phyloP scores from a whole-genome alignment of 2,888 invertebrate genomes.

The Achlya flavicornis region DNA sequence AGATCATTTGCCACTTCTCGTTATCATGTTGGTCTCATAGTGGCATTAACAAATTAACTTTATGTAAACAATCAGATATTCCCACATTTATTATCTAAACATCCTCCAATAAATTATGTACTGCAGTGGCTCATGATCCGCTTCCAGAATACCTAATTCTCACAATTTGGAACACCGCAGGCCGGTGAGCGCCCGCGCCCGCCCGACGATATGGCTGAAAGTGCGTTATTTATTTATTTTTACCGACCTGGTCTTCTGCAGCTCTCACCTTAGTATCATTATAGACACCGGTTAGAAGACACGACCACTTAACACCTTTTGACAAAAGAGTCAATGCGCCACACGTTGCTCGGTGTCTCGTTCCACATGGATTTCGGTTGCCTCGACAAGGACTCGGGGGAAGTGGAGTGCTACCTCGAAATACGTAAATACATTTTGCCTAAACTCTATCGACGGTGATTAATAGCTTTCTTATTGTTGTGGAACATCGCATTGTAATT shows the following conservation, averaged over 20 bases:
- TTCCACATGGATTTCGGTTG: constrained; percentile 85
- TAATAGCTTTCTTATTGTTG: constrained; percentile 72
- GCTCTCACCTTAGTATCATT: constrained; percentile 70
- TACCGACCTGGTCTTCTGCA: constrained; percentile 64
- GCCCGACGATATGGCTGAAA: constrained; percentile 70
- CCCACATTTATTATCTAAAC: constrained; percentile 68
- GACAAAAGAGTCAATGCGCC: constrained; percentile 63
- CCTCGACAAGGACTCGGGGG: constrained; percentile 86
- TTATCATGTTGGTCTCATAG: neutral
- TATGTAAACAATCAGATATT: constrained; percentile 52
- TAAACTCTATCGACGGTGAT: constrained; percentile 66
- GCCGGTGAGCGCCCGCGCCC: constrained; percentile 65
- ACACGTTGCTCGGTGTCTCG: constrained; percentile 48
- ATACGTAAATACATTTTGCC: constrained; percentile 85
- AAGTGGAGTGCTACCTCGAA: constrained; percentile 88
- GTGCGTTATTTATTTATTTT: constrained; percentile 80
- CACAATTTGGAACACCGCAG: constrained; percentile 71
- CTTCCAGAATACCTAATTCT: constrained; percentile 60
- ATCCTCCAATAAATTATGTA: constrained; percentile 65
- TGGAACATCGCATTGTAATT: constrained; percentile 78
- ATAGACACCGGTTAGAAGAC: constrained; percentile 74
- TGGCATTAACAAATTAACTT: constrained; percentile 29
- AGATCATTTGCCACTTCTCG: neutral
- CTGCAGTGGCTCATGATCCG: constrained; percentile 48
- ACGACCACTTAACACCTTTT: constrained; percentile 61